Base-by-base conservation (phyloP, 2,888 invertebrate species). In the Drosophila tripunctata region DNA sequence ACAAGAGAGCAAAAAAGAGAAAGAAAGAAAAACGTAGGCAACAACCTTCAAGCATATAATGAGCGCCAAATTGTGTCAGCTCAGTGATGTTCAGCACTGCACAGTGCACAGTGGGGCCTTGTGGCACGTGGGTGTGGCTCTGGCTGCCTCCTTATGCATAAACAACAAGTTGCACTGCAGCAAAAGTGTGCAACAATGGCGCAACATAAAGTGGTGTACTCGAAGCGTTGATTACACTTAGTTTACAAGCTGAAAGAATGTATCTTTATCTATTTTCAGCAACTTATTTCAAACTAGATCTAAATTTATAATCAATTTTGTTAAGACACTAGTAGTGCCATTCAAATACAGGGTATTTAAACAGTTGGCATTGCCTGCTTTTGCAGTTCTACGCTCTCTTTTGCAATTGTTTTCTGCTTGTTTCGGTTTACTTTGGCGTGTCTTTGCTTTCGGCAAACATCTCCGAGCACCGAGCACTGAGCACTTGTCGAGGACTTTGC, bases 61-160 rank as follows among this genome's bases (percentile, higher is more conserved):
- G 81, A 81, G 84, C 63, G 64, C 61, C 74, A 75, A 86, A 86
- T 83, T 83, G 84, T 81, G 81, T 80, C 81, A 81, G 80, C 61
- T 51, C 58, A 58, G 67, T 60, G 77, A 65, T 60, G 58, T 57
- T 56, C 58, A 62, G 60, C 19, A n/a, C 10, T 56, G 57, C 51
- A 31, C 8, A 1, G 22, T 21, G 40, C 5, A 14, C 33, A n/a
- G n/a, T n/a, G n/a, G n/a, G 33, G 45, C 31, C 19, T n/a, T 31
- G 45, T 31, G 30, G 45, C 43, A 43, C 43, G 31, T 31, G 54
- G 40, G 35, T 6, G 50, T n/a, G 43, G 36, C 67, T 35, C 55
- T 52, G 10, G 10, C 27, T 43, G 67, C 51, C 78, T 67, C 62
- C 78, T 67, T 63, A 67, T 78, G 75, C 83, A 80, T 78, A 78